Evolutionary conservation across 2,888 invertebrate genomes (phyloP), one percentile per base, ranked within the genome.

Genomic region (Mesodorylaimus sp.): DNA sequence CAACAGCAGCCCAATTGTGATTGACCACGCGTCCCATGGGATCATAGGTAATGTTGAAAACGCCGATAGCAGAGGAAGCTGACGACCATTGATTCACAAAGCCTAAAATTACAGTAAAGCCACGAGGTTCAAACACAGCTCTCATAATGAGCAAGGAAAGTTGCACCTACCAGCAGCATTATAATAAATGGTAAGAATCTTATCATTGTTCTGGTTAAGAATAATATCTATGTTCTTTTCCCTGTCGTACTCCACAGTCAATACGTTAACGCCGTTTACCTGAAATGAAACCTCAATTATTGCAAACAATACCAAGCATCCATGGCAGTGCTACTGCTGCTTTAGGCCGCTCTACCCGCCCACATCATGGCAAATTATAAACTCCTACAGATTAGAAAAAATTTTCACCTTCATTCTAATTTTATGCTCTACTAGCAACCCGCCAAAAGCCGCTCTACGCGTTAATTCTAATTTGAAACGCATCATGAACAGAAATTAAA

Each of bases 181-280:
- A 64, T 86, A 91, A 19, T 80, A 79, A 45, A 88, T 81, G 0
- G 82, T 81, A 52, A 93, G 74, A 28, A 93, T 73, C 16, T 86
- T 80, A 52, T 79, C 79, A 54, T 81, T 77, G 54, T 83, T 80
- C 55, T 80, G 77, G 66, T 88, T 85, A 62, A 83, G 85, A 66
- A 91, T 83, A 0, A 83, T 84, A 69, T 89, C 88, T 37, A 80
- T 79, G 57, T 85, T 83, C 41, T 81, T 81, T 54, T 82, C 82
- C 65, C 88, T 84, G 65, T 93, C 87, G 63, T 87, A 89, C 68
- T 89, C 87, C 46, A 91, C 80, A 19, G 86, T 85, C 32, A 93
- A 73, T 0, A 88, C 79, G 60, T 85, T 78, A 3, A 83, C 80
- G 55, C 83, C 81, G 66, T 93, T 93, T 3, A 91, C 85, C 83